Evolutionary conservation across 2,113 vertebrate species (phyloP).

Genomic region (Pseudorhombus dupliciocellatus): DNA sequence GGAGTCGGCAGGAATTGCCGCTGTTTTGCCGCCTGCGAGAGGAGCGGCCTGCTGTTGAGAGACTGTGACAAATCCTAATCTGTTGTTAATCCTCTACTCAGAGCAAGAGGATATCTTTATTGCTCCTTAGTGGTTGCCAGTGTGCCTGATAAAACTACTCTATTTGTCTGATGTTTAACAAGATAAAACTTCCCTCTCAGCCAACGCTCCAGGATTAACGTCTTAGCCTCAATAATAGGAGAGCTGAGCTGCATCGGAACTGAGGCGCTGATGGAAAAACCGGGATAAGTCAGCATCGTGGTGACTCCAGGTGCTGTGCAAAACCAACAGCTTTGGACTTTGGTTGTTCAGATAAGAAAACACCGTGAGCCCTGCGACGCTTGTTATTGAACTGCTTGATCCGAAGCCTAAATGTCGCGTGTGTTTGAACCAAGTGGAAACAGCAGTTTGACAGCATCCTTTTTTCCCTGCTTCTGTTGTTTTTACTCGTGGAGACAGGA

Average conservation of each 20-base stretch:
- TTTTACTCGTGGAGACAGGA: conserved; percentile 6
- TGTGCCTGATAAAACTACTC: conserved; percentile 37
- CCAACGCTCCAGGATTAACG: conserved; percentile 46
- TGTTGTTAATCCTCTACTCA: conserved; percentile 64
- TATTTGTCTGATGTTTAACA: conserved; percentile 52
- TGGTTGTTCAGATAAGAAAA: background rate
- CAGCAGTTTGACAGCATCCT: background rate
- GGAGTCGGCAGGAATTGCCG: conserved; percentile 29
- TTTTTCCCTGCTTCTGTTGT: background rate
- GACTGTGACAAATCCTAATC: conserved; percentile 64
- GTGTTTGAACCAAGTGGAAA: conserved; percentile 1
- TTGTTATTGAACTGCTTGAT: background rate
- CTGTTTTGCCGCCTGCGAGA: conserved; percentile 24
- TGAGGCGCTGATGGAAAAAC: conserved; percentile 14
- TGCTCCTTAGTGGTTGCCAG: conserved; percentile 35
- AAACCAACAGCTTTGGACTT: background rate
- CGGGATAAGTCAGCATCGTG: conserved; percentile 25
- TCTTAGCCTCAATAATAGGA: conserved; percentile 35
- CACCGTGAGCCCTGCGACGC: too few species aligned
- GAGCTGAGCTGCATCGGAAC: conserved; percentile 15
- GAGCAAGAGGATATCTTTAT: conserved; percentile 50
- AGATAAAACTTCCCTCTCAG: conserved; percentile 43
- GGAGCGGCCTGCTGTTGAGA: conserved; percentile 43
- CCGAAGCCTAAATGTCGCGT: conserved; percentile 5
- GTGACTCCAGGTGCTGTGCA: background rate